Evolutionary conservation across 2,113 vertebrate species (phyloP).

Genomic region (Daphoenositta chrysoptera): DNA sequence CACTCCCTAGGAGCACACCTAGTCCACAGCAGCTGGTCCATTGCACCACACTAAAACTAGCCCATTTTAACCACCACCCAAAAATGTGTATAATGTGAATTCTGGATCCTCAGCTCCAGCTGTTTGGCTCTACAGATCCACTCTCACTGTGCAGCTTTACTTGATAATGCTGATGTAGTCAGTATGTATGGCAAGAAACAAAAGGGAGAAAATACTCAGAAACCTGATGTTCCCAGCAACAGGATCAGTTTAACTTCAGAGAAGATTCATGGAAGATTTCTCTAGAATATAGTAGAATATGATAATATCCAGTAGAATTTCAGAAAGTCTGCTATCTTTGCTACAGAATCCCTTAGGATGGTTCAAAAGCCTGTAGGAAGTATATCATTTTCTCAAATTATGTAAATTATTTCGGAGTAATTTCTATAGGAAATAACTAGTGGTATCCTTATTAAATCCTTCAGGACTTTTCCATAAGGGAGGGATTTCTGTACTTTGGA

Average conservation of each 20-base stretch:
- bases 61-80: not conserved
- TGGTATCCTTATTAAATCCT: slow-evolving; percentile 64
- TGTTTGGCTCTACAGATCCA: not conserved
- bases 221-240: not conserved
- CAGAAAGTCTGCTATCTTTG: not conserved
- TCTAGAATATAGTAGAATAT: slow-evolving; percentile 13
- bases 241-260: not conserved
- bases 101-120: not conserved
- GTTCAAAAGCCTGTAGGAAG: slow-evolving; percentile 40
- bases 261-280: not conserved
- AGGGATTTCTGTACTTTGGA: slow-evolving; percentile 48
- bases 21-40: not conserved
- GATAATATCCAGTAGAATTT: slow-evolving; percentile 18
- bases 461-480: slow-evolving; percentile 61
- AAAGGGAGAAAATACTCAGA: not conserved
- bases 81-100: not conserved
- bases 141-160: not conserved
- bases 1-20: not conserved
- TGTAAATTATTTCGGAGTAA: slow-evolving; percentile 63
- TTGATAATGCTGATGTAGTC: not conserved
- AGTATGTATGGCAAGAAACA: not conserved
- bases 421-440: slow-evolving; percentile 65
- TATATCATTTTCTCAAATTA: slow-evolving; percentile 52
- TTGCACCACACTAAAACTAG: not conserved
- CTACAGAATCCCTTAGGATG: slow-evolving; percentile 37